A percentile compares a stretch with the other conserved stretches of the same genome.
Conservation (phyloP, 2,113 vertebrate genomes). For the Poecilia latipinna region DNA sequence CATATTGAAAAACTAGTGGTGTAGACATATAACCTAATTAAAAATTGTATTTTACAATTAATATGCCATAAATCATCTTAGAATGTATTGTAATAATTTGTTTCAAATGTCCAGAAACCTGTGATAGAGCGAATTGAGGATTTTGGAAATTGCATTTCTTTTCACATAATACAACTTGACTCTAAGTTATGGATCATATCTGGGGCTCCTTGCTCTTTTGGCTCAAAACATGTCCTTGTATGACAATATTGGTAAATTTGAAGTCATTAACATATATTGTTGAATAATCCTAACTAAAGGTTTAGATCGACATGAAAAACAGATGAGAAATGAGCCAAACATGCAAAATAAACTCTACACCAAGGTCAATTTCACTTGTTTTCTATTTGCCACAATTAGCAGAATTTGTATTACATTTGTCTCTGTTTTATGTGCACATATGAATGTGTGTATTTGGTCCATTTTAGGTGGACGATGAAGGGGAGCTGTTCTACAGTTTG, state of each 20-base stretch:
- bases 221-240: not conserved
- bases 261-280: not conserved
- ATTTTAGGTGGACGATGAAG: slow-evolving; percentile 89
- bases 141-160: not conserved
- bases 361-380: not conserved
- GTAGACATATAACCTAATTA: no score
- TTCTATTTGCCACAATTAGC: not conserved
- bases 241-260: not conserved
- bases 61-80: no score
- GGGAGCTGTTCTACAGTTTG: slow-evolving; percentile 90
- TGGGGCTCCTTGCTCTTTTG: not conserved
- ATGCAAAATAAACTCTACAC: slow-evolving; percentile 10
- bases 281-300: not conserved
- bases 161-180: not conserved
- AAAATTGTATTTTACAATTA: no score
- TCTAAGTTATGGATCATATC: slow-evolving; percentile 1
- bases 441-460: slow-evolving; percentile 15
- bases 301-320: not conserved
- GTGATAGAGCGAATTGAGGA: not conserved
- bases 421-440: not conserved
- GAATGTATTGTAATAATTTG: not conserved
- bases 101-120: slow-evolving; percentile 11
- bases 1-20: no score
- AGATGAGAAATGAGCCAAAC: not conserved
- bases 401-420: not conserved